Evolutionary conservation across 2,888 invertebrate species (phyloP).

Genomic region (Mycogona germanica): DNA sequence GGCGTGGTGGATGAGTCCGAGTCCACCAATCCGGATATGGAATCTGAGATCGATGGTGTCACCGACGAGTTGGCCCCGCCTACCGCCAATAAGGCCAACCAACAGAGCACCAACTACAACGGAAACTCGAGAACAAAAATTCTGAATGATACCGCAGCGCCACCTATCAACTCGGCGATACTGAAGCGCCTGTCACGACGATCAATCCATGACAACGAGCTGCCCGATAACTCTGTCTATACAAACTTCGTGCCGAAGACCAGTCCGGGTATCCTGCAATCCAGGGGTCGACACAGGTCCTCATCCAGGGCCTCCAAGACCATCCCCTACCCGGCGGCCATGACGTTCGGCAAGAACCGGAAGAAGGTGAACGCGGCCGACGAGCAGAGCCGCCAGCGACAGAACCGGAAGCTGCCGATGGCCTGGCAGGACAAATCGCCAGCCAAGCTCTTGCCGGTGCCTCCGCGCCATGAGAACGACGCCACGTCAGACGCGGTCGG

Average conservation of each 20-base stretch:
- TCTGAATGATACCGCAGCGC: not conserved
- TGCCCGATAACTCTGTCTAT: slow-evolving; percentile 28
- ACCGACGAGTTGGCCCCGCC: not conserved
- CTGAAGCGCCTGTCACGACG: slow-evolving; percentile 19
- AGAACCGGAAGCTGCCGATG: slow-evolving; percentile 27
- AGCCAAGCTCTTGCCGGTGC: not conserved
- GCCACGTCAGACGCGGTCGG: not conserved
- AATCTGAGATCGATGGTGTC: not conserved
- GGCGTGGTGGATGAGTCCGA: not conserved
- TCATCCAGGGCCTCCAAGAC: slow-evolving; percentile 17
- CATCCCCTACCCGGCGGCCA: slow-evolving; percentile 4
- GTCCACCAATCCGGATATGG: too few relatives aligned
- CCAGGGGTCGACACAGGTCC: slow-evolving; percentile 26
- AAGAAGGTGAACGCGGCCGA: not conserved
- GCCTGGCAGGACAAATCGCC: slow-evolving; percentile 24
- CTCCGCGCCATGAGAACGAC: slow-evolving; percentile 2
- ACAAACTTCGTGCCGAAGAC: slow-evolving; percentile 27
- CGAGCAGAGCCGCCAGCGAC: not conserved
- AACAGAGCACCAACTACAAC: not conserved
- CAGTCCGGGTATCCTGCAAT: slow-evolving; percentile 30
- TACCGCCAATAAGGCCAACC: not conserved
- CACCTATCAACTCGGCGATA: not conserved
- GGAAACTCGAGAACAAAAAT: too few relatives aligned
- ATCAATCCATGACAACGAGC: slow-evolving; percentile 31
- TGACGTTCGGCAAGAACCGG: slow-evolving; percentile 12